Conservation (phyloP, 1,140 invertebrate species). For the Aphis gossypii region DNA sequence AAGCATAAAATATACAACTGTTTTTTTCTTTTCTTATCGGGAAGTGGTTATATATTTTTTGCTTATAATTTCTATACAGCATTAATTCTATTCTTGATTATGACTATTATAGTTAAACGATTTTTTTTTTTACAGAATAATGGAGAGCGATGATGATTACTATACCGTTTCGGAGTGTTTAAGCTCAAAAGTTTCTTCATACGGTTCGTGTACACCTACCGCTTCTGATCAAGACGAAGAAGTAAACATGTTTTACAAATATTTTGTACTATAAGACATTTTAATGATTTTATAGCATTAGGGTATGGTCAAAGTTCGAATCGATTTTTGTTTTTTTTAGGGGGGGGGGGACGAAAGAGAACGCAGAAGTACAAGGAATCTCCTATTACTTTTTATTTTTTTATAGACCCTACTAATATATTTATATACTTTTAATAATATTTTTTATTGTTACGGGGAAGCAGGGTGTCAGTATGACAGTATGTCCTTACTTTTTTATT, state of each 20-base stretch:
- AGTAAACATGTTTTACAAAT: neutral
- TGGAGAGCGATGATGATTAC: slow-evolving; percentile 56
- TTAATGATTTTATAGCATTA: neutral
- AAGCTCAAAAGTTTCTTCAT: slow-evolving; percentile 55
- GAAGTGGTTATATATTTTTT: neutral
- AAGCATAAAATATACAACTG: neutral
- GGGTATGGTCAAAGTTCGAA: neutral
- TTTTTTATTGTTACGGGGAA: too few species aligned
- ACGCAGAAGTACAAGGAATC: too few species aligned
- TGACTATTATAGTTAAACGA: neutral
- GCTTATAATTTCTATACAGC: too few species aligned
- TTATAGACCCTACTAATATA: neutral
- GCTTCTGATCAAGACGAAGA: slow-evolving; percentile 52
- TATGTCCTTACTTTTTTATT: too few species aligned
- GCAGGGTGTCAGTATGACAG: too few species aligned
- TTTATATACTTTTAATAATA: too few species aligned
- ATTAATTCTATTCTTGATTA: neutral
- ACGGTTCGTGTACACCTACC: slow-evolving; percentile 20
- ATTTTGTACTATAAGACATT: neutral
- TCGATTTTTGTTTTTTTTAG: too few species aligned
- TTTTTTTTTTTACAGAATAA: neutral
- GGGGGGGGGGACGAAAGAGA: too few species aligned
- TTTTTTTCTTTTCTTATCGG: neutral
- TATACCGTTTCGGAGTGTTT: slow-evolving; percentile 48
- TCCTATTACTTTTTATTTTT: too few species aligned